phyloP scores from a whole-genome alignment of 2,888 invertebrate species.

The Troides aeacus region DNA sequence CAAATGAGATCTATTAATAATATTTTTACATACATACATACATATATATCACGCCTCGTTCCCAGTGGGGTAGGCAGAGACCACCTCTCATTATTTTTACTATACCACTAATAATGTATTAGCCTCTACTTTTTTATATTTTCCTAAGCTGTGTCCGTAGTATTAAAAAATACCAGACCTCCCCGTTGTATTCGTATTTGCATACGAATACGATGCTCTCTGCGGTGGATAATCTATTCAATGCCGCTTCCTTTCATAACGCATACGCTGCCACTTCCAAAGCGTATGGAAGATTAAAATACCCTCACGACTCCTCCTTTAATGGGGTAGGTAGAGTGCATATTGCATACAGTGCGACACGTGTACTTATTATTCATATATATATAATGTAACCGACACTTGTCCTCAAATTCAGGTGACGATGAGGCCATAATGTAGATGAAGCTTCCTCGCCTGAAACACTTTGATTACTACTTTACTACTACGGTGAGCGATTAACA shows the following conservation, averaged over 20 bases:
- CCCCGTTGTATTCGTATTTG: slow-evolving; percentile 20
- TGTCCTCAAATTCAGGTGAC: no score
- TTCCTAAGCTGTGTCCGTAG: slow-evolving; percentile 12
- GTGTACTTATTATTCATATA: no score
- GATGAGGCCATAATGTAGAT: no score
- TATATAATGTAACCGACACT: no score
- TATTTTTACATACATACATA: no score
- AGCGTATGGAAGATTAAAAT: slow-evolving; percentile 23
- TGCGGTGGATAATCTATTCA: slow-evolving; percentile 16
- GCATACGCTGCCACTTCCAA: slow-evolving; percentile 15
- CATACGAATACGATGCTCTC: slow-evolving; percentile 22
- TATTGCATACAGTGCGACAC: background rate
- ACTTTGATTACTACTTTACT: no score
- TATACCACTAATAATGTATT: background rate
- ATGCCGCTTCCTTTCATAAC: slow-evolving; percentile 18
- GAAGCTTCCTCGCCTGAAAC: no score
- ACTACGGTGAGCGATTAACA: no score
- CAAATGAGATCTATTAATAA: no score
- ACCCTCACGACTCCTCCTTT: slow-evolving; percentile 13
- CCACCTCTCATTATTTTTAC: no score
- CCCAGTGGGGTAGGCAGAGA: no score
- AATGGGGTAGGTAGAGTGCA: background rate
- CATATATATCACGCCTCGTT: no score
- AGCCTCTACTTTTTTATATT: background rate
- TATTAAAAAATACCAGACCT: slow-evolving; percentile 30